Percentiles rank a stretch among this genome's conserved stretches.
Conservation (phyloP, 2,888 invertebrate genomes). For the Furcula furcula region DNA sequence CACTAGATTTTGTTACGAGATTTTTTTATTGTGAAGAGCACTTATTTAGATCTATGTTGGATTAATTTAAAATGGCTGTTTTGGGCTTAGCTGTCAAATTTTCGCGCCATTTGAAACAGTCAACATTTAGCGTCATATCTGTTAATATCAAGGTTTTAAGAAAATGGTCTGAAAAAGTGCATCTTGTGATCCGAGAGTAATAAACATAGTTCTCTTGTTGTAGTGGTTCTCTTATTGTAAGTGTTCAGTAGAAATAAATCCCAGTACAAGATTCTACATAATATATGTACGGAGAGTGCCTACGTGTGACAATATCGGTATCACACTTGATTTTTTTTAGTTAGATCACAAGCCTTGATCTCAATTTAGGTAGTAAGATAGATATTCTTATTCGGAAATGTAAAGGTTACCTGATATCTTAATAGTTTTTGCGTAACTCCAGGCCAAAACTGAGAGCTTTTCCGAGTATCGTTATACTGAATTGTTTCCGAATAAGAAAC, state of each 20-base stretch:
- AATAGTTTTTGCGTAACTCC: too few species aligned
- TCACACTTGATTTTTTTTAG: slow-evolving; percentile 47
- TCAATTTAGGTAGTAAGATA: slow-evolving; percentile 11
- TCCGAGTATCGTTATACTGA: too few species aligned
- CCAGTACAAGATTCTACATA: slow-evolving; percentile 61
- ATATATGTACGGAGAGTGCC: slow-evolving; percentile 69
- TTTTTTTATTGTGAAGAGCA: slow-evolving; percentile 57
- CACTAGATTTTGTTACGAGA: slow-evolving; percentile 63
- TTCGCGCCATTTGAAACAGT: too few species aligned
- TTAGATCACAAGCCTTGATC: slow-evolving; percentile 26
- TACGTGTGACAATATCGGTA: slow-evolving; percentile 71
- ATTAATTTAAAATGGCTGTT: not conserved
- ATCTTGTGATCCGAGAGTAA: slow-evolving; percentile 44
- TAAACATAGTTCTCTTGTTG: slow-evolving; percentile 35
- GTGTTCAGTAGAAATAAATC: slow-evolving; percentile 70
- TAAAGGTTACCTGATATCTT: slow-evolving; percentile 1
- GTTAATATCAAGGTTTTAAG: slow-evolving; percentile 6
- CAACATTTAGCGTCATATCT: too few species aligned
- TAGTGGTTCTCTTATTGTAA: too few species aligned
- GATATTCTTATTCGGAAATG: slow-evolving; percentile 16
- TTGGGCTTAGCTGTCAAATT: slow-evolving; percentile 4
- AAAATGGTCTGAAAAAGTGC: slow-evolving; percentile 67
- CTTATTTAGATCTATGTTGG: slow-evolving; percentile 55
- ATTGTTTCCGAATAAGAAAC: too few species aligned
- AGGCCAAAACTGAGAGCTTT: too few species aligned